A percentile compares a stretch with the other conserved stretches of the same genome.
phyloP scores from a whole-genome alignment of 2,113 vertebrate genomes.

The Peromyscus leucopus region DNA sequence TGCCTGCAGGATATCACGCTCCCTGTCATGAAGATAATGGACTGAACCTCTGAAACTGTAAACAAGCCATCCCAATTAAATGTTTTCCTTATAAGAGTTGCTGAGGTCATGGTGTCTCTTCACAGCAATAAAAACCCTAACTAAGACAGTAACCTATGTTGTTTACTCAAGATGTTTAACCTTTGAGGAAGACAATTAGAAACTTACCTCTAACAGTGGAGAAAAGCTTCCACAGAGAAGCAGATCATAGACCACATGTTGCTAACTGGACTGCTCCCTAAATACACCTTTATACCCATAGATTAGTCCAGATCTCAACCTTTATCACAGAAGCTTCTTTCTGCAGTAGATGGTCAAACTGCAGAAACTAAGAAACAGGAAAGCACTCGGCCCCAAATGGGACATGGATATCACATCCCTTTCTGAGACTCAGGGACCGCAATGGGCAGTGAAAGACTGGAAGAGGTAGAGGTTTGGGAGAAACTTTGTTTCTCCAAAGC shows the following conservation, averaged over 20 bases:
- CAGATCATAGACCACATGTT: not conserved
- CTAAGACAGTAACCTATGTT: not conserved
- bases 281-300: not conserved
- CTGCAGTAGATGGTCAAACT: not conserved
- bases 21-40: not conserved
- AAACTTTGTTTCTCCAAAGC: not conserved
- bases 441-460: not conserved
- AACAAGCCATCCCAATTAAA: not conserved
- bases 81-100: not conserved
- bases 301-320: not conserved
- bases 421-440: not conserved
- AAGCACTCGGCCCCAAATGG: not conserved
- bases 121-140: not conserved
- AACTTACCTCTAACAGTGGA: conserved; percentile 15
- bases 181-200: conserved; percentile 13
- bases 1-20: not conserved
- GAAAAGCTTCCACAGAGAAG: not conserved
- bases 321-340: not conserved
- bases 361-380: not conserved
- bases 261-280: not conserved
- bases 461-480: not conserved
- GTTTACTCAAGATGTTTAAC: conserved; percentile 6
- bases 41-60: not conserved
- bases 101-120: not conserved
- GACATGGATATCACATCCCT: not conserved